Percentiles rank a stretch among this genome's conserved stretches.
phyloP scores from a whole-genome alignment of 2,113 vertebrate genomes.

The Apodemus sylvaticus region DNA sequence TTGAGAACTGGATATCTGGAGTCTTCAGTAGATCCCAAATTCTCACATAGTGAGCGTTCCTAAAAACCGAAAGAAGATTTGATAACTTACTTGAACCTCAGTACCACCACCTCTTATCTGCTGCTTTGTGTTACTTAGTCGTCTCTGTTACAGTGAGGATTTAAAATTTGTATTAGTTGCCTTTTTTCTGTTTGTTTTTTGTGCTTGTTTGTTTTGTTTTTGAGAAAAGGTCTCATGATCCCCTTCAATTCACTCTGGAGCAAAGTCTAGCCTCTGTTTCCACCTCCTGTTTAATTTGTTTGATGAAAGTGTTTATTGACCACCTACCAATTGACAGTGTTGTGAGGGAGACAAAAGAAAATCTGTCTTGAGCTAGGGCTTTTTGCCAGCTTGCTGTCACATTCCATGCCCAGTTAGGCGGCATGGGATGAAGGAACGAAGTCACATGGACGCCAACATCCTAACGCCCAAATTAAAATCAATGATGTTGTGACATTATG shows the following conservation, averaged over 20 bases:
- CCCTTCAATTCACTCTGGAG: neutral
- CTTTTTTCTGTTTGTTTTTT: neutral
- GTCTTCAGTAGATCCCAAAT: neutral
- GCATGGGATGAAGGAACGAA: conserved; percentile 51
- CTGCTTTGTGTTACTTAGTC: conserved; percentile 25
- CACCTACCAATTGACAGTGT: conserved; percentile 48
- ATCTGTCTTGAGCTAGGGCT: conserved; percentile 36
- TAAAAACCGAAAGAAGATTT: neutral
- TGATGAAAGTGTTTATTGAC: conserved; percentile 57
- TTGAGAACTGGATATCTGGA: neutral
- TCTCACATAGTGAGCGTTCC: neutral
- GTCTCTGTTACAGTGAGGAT: neutral
- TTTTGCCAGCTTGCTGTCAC: conserved; percentile 48
- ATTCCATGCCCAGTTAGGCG: conserved; percentile 48
- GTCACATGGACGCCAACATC: conserved; percentile 28
- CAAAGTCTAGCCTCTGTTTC: neutral
- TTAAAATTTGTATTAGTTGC: conserved; percentile 38
- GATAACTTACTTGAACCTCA: neutral
- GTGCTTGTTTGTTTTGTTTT: neutral
- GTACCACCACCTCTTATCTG: neutral
- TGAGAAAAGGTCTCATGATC: neutral
- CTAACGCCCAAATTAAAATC: conserved; percentile 62
- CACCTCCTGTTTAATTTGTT: conserved; percentile 53
- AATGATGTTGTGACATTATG: conserved; percentile 37
- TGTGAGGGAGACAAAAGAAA: conserved; percentile 54